These are phyloP conservation scores for Lophotis ruficrista DNA, from an alignment of 2,113 vertebrate species.

Conservation along the genomic window DNA sequence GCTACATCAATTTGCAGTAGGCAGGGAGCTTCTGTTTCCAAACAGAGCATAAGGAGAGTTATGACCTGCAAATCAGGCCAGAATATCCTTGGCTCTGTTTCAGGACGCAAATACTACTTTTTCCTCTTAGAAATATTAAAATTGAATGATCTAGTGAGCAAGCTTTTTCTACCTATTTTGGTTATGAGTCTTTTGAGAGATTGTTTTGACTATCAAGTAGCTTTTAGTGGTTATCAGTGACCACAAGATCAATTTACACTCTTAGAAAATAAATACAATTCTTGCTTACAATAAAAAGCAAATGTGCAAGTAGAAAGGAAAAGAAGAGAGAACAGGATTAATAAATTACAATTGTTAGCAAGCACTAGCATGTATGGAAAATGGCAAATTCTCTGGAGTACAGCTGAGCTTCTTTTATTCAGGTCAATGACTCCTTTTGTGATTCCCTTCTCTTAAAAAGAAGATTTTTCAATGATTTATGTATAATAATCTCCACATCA, in stretches of 20 bases:
- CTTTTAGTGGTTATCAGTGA: slow-evolving; percentile 43
- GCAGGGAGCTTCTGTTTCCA: slow-evolving; percentile 61
- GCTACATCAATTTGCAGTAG: slow-evolving; percentile 18
- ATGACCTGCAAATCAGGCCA: slow-evolving; percentile 49
- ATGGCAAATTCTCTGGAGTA: slow-evolving; percentile 64
- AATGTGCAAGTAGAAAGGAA: slow-evolving; percentile 31
- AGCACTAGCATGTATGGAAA: slow-evolving; percentile 55
- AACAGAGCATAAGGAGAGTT: slow-evolving; percentile 42
- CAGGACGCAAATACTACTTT: slow-evolving; percentile 45
- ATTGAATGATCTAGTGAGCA: slow-evolving; percentile 33
- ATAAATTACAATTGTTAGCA: slow-evolving; percentile 68
- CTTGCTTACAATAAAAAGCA: slow-evolving; percentile 54
- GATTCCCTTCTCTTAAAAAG: slow-evolving; percentile 55
- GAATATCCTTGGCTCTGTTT: slow-evolving; percentile 37
- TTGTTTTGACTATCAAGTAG: slow-evolving; percentile 15
- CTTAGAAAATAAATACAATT: slow-evolving; percentile 47
- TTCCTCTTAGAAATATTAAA: slow-evolving; percentile 55
- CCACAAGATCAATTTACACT: slow-evolving; percentile 39
- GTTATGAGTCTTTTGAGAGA: slow-evolving; percentile 28
- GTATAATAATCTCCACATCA: slow-evolving; percentile 64
- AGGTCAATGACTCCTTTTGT: slow-evolving; percentile 70
- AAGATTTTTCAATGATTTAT: slow-evolving; percentile 69
- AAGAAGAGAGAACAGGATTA: slow-evolving; percentile 39
- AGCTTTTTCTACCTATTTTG: slow-evolving; percentile 20
- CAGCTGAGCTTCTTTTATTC: slow-evolving; percentile 65